Evolutionary conservation across 92 coral and sea anemone genomes (phyloP).

Genomic region (Phymanthus crucifer): DNA sequence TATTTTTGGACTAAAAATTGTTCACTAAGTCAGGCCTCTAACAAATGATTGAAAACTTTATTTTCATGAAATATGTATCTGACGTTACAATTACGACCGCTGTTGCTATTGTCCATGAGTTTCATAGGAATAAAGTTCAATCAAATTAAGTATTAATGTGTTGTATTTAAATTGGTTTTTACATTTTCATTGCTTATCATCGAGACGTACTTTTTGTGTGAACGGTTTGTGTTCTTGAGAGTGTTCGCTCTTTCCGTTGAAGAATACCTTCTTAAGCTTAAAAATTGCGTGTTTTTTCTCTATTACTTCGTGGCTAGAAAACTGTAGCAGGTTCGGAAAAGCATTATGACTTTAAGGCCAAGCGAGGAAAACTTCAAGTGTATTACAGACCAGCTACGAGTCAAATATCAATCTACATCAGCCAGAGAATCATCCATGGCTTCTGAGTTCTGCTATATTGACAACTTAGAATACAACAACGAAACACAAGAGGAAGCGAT

Average conservation of each 20-base stretch:
- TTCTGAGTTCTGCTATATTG: not conserved
- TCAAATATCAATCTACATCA: not conserved
- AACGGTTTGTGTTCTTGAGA: not conserved
- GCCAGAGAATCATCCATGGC: not conserved
- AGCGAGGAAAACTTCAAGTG: not conserved
- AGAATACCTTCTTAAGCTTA: too few relatives aligned
- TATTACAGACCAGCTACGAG: not conserved
- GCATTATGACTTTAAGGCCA: not conserved
- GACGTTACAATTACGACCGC: too few relatives aligned
- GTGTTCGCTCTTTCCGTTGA: too few relatives aligned
- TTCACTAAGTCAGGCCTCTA: too few relatives aligned
- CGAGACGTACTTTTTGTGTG: not conserved
- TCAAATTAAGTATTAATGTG: not conserved
- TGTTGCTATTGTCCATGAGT: not conserved
- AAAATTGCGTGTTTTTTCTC: too few relatives aligned
- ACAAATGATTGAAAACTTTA: too few relatives aligned
- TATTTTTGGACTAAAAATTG: too few relatives aligned
- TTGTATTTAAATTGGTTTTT: not conserved
- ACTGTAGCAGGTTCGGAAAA: not conserved
- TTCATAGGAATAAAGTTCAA: not conserved
- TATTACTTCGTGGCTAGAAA: not conserved
- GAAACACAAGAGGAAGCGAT: constrained; percentile 31
- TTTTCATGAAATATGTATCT: too few relatives aligned
- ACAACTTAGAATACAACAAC: constrained; percentile 11
- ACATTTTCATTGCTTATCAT: not conserved